Percentiles rank a stretch among this genome's conserved stretches.
These are phyloP conservation scores for Chalcosyrphus nemorum DNA, from an alignment of 2,888 invertebrate species.

Conservation along the genomic window DNA sequence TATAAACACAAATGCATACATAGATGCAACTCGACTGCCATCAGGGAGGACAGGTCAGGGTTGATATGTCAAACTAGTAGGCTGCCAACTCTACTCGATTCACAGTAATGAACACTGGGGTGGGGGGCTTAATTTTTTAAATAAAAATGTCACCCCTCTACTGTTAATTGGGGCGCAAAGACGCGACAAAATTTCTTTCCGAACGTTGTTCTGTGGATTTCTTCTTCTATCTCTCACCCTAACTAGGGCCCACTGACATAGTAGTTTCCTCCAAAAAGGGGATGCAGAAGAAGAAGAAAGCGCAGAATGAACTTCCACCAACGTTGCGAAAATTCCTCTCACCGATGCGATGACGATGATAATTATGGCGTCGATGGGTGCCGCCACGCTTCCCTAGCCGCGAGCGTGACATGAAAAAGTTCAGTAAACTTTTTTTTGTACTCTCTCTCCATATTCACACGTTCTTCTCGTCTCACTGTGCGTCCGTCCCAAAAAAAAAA, in stretches of 20 bases:
- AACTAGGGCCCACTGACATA: constrained; percentile 35
- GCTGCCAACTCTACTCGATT: constrained; percentile 46
- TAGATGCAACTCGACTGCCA: constrained; percentile 18
- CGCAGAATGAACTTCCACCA: constrained; percentile 58
- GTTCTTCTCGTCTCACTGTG: not conserved
- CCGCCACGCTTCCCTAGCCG: constrained; percentile 59
- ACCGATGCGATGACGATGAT: constrained; percentile 48
- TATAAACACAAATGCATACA: no score
- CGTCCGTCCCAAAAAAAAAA: not conserved
- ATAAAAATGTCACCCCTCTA: constrained; percentile 29
- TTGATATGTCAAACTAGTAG: constrained; percentile 51
- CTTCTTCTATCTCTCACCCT: constrained; percentile 12
- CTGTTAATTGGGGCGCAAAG: constrained; percentile 66
- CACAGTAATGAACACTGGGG: constrained; percentile 53
- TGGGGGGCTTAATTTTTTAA: constrained; percentile 16
- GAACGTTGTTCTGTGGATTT: constrained; percentile 39
- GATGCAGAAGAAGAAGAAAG: constrained; percentile 13
- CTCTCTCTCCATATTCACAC: not conserved
- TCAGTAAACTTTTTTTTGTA: constrained; percentile 64
- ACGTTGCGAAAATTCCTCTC: constrained; percentile 20
- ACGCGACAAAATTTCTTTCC: constrained; percentile 60
- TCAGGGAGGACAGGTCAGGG: constrained; percentile 55
- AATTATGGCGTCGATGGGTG: constrained; percentile 64
- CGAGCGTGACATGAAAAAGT: constrained; percentile 65
- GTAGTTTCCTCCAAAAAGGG: constrained; percentile 42